Conservation (phyloP, 1,140 invertebrate species). For the Eriosoma lanigerum region DNA sequence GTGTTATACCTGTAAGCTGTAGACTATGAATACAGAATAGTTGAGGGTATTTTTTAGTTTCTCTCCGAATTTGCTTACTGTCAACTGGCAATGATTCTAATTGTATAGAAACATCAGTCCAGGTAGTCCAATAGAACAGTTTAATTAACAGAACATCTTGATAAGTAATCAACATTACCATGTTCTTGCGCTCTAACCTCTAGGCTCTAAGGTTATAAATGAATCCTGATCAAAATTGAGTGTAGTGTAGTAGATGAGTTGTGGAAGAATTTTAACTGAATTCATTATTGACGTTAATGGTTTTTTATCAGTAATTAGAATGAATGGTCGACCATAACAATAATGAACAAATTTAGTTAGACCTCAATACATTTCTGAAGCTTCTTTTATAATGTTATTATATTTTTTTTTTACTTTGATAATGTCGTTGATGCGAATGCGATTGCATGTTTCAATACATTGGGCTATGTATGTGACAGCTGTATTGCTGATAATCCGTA, state of each 20-base stretch:
- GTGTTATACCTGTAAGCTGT: no score
- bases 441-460: slow-evolving; percentile 58
- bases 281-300: slow-evolving; percentile 61
- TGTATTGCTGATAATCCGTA: slow-evolving; percentile 61
- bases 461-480: slow-evolving; percentile 59
- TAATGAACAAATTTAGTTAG: slow-evolving; percentile 61
- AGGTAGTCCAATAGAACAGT: neutral
- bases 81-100: neutral
- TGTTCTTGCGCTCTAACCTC: slow-evolving; percentile 54
- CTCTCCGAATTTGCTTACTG: neutral
- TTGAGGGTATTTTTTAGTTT: neutral
- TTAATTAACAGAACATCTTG: slow-evolving; percentile 53
- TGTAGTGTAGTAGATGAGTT: slow-evolving; percentile 57
- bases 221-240: slow-evolving; percentile 57
- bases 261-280: no score
- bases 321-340: slow-evolving; percentile 59
- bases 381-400: slow-evolving; percentile 61
- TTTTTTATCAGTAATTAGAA: slow-evolving; percentile 60
- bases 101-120: no score
- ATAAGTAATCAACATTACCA: slow-evolving; percentile 57
- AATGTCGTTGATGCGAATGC: slow-evolving; percentile 60
- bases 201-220: slow-evolving; percentile 58
- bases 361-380: slow-evolving; percentile 59
- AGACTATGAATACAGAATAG: neutral
- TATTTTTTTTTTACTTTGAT: slow-evolving; percentile 59